Evolutionary conservation across 2,888 invertebrate species (phyloP).

Genomic region (Dicycla oo): DNA sequence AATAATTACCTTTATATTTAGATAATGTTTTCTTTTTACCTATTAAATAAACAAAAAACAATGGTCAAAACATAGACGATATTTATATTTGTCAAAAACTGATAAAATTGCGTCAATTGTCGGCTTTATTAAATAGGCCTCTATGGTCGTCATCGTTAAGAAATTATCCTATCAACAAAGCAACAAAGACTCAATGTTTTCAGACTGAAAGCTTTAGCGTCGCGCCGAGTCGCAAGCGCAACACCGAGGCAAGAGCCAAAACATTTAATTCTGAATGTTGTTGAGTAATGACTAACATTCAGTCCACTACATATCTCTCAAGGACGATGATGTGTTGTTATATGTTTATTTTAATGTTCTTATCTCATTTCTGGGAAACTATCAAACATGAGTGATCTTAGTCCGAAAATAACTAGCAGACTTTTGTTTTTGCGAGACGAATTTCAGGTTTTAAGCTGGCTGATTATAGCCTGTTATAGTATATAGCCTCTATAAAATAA

Average conservation of each 20-base stretch:
- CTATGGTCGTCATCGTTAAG: background rate
- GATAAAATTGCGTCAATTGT: background rate
- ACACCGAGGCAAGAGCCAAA: constrained; percentile 32
- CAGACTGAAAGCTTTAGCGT: background rate
- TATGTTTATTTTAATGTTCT: constrained; percentile 25
- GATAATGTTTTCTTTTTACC: background rate
- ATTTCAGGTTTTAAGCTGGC: background rate
- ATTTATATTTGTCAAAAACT: background rate
- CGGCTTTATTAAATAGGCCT: background rate
- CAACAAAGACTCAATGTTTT: background rate
- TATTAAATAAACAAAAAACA: background rate
- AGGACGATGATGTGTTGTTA: constrained; percentile 20
- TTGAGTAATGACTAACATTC: constrained; percentile 41
- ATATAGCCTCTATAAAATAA: no score
- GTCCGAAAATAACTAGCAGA: background rate
- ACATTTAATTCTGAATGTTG: constrained; percentile 25
- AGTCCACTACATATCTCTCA: constrained; percentile 2
- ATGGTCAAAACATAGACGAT: background rate
- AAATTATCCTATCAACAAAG: background rate
- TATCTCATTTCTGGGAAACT: constrained; percentile 26
- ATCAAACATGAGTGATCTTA: constrained; percentile 9
- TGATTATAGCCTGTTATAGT: background rate
- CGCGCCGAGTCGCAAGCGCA: constrained; percentile 13
- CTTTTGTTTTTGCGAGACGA: background rate
- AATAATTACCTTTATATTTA: background rate